These are phyloP conservation scores for Aphaenogaster floridana DNA, from an alignment of 1,140 invertebrate genomes.

Conservation along the genomic window DNA sequence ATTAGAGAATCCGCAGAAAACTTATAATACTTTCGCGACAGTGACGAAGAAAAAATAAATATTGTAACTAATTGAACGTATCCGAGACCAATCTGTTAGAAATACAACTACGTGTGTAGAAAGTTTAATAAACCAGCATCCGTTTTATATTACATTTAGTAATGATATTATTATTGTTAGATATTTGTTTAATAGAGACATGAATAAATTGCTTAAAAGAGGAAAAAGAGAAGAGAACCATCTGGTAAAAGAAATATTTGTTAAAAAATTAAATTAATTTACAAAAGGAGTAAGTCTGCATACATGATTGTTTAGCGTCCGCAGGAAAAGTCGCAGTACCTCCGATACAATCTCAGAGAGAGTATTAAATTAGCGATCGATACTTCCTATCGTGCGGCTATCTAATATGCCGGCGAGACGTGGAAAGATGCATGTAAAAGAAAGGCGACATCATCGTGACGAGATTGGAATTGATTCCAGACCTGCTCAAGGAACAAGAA, in stretches of 20 bases:
- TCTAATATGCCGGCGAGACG: not conserved
- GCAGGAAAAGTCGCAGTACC: not conserved
- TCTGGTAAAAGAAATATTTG: not conserved
- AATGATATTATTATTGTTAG: not conserved
- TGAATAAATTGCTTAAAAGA: not conserved
- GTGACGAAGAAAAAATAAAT: slow-evolving; percentile 15
- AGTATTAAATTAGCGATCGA: slow-evolving; percentile 38
- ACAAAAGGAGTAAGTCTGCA: not conserved
- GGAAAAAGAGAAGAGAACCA: not conserved
- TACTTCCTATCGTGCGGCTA: not conserved
- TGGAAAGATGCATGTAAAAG: slow-evolving; percentile 11
- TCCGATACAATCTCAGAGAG: not conserved
- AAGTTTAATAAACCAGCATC: not conserved
- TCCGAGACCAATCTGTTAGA: not conserved
- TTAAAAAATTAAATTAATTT: slow-evolving; percentile 26
- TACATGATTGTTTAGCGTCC: not conserved
- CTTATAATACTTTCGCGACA: not conserved
- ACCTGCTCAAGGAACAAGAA: slow-evolving; percentile 18
- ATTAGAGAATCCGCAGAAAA: not conserved
- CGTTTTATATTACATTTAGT: not conserved
- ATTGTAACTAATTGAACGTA: not conserved
- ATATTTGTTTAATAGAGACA: not conserved
- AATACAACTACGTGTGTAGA: not conserved
- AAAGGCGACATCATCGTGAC: slow-evolving; percentile 13
- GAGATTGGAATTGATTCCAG: slow-evolving; percentile 16